A percentile compares a stretch with the other conserved stretches of the same genome.
Conservation (phyloP, 2,113 vertebrate genomes). For the Sorex fumeus region DNA sequence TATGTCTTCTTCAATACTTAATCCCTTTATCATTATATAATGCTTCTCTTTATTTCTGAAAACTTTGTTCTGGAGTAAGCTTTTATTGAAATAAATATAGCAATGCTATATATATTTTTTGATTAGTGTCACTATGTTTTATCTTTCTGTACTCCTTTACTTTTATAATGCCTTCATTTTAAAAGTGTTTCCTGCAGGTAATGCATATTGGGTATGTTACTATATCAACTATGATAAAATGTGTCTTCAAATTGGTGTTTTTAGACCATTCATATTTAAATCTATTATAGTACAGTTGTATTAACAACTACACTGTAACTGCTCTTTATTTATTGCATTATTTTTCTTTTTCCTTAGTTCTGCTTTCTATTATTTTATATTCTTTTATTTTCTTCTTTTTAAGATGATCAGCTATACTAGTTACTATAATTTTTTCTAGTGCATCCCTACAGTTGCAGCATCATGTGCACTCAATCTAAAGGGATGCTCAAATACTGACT, state of each 20-base stretch:
- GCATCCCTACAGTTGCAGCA: background rate
- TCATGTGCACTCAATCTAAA: background rate
- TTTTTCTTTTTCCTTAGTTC: background rate
- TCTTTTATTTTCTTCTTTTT: background rate
- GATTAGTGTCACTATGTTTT: background rate
- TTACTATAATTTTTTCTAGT: background rate
- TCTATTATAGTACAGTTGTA: background rate
- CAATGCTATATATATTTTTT: background rate
- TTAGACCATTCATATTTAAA: too few relatives aligned
- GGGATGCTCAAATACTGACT: background rate
- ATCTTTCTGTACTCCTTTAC: background rate
- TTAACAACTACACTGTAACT: background rate
- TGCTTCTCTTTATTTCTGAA: background rate
- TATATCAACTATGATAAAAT: background rate
- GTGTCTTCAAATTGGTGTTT: background rate
- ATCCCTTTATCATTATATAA: background rate
- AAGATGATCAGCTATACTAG: background rate
- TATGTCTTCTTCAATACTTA: background rate
- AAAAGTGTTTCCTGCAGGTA: background rate
- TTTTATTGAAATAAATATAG: slow-evolving; percentile 1
- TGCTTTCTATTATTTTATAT: background rate
- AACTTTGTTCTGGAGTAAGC: background rate
- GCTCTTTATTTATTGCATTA: background rate
- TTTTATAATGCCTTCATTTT: background rate
- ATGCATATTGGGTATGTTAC: background rate